Evolutionary conservation across 2,888 invertebrate genomes (phyloP), one percentile per base, ranked within the genome.

Genomic region (Torymus auratus): DNA sequence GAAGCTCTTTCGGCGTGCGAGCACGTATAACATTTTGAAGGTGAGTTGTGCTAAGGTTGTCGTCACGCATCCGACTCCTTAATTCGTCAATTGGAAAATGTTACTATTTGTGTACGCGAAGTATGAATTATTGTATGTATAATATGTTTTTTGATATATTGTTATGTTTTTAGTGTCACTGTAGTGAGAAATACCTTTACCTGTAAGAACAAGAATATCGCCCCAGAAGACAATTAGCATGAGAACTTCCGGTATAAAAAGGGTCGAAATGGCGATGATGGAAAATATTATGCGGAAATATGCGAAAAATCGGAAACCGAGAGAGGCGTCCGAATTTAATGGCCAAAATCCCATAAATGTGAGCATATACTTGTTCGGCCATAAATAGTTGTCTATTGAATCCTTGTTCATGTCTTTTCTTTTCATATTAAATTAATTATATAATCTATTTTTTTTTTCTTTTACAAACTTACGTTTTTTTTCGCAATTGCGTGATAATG

Each of bases 1-100:
- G 2, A 74, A 65, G 62, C 15, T 58, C 2, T 80, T 23, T 14
- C 70, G 76, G 20, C 80, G 77, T 2, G 41, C 65, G 3, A 82
- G n/a, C 58, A 85, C 28, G 58, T 85, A 85, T 12, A 78, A 23
- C 68, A 84, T 78, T 78, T 86, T 85, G 56, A 82, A 84, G 0
- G 82, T 17, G 1, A 80, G 52, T n/a, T 82, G 83, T 5, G 62
- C 75, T 4, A 85, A 58, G 0, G 80, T 69, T 1, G 69, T 82
- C 41, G 70, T 15, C 10, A 84, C 77, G 52, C 82, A 83, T 23
- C 83, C 84, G n/a, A 83, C 80, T n/a, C 28, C 28, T 28, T 28
- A 28, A 28, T 28, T 28, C 7, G 28, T 28, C 3, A 7, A 7
- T 28, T 5, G 28, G 1, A 28, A 28, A 7, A 1, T 28, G 7